These are phyloP conservation scores for Mustela erminea DNA, from an alignment of 2,797 vertebrate species.

Conservation along the genomic window DNA sequence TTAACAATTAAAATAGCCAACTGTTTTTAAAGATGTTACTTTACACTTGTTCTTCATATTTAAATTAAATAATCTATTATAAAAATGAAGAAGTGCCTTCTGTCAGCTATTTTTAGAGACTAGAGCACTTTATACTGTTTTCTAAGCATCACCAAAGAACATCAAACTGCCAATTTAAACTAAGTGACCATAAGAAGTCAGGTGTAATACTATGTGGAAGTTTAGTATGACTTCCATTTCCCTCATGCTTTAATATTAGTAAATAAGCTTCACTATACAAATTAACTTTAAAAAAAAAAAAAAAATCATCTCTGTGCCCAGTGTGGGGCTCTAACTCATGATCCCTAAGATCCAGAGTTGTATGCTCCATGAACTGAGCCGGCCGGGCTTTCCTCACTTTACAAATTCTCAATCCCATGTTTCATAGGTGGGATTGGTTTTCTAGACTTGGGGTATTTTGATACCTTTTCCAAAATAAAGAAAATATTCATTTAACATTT, in stretches of 20 bases:
- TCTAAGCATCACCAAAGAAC: not conserved
- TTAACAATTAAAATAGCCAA: constrained; percentile 26
- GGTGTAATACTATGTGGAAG: not conserved
- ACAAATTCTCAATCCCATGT: not conserved
- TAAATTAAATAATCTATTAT: constrained; percentile 5
- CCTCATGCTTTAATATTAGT: not conserved
- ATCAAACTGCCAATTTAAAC: not conserved
- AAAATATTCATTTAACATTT: not conserved
- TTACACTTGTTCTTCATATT: not conserved
- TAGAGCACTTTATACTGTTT: not conserved
- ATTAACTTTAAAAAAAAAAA: not conserved
- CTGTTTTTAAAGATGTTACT: not conserved
- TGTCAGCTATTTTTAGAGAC: not conserved
- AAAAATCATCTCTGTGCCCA: not conserved
- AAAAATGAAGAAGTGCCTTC: not conserved
- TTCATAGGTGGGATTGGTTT: not conserved
- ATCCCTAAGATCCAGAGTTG: not conserved
- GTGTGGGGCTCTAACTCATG: not conserved
- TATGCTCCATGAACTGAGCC: not conserved
- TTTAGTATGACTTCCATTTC: not conserved
- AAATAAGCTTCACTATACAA: not conserved
- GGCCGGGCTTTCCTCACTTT: not conserved
- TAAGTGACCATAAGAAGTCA: not conserved
- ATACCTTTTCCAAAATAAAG: constrained; percentile 26
- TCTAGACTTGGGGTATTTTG: not conserved